These are phyloP conservation scores for Echiichthys vipera DNA, from an alignment of 2,797 vertebrate genomes.

Conservation along the genomic window DNA sequence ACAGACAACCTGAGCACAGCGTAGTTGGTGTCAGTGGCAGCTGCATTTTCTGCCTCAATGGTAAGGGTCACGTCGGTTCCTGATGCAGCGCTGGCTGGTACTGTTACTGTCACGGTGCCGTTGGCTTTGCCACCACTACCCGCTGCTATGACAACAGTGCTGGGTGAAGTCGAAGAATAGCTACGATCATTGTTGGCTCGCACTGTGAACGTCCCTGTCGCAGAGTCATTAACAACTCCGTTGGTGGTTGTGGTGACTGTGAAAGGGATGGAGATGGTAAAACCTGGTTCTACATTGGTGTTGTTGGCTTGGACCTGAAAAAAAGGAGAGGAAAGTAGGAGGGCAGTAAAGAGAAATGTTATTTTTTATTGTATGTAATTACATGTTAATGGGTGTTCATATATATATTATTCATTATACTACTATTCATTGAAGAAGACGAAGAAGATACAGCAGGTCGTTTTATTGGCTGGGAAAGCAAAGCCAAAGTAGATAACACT, in stretches of 20 bases:
- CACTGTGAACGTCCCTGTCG: slow-evolving; percentile 50
- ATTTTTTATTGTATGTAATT: neutral
- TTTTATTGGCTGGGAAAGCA: neutral
- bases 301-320: slow-evolving; percentile 53
- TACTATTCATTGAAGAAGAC: too few species aligned
- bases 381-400: neutral
- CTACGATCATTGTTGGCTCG: slow-evolving; percentile 66
- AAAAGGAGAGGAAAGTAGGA: neutral
- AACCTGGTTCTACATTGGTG: slow-evolving; percentile 67
- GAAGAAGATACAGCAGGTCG: too few species aligned
- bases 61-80: slow-evolving; percentile 79
- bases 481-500: too few species aligned
- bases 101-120: slow-evolving; percentile 52
- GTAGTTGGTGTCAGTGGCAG: slow-evolving; percentile 71
- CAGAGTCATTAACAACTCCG: slow-evolving; percentile 27
- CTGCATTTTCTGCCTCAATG: slow-evolving; percentile 68
- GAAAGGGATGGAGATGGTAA: slow-evolving; percentile 68
- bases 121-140: slow-evolving; percentile 46
- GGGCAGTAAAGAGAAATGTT: neutral
- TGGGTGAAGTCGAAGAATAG: slow-evolving; percentile 31
- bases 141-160: slow-evolving; percentile 18
- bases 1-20: slow-evolving; percentile 71
- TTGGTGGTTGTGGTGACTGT: slow-evolving; percentile 41
- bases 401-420: too few species aligned
- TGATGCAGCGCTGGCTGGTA: slow-evolving; percentile 54